phyloP scores from a whole-genome alignment of 2,888 invertebrate species.

The Strigamia maritima region DNA sequence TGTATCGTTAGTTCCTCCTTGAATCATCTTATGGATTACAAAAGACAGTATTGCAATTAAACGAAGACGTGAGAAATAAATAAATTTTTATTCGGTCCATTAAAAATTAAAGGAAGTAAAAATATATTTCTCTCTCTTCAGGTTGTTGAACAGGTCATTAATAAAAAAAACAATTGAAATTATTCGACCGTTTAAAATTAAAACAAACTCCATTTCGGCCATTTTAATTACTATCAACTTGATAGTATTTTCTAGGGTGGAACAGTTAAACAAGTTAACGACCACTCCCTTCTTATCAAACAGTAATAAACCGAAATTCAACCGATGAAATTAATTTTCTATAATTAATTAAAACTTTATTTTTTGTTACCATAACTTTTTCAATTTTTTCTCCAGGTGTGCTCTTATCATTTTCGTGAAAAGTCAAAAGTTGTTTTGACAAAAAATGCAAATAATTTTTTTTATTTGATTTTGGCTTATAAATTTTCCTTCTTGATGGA shows the following conservation, averaged over 20 bases:
- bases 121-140: background rate
- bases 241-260: background rate
- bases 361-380: background rate
- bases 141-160: constrained; percentile 11
- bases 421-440: background rate
- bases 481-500: background rate
- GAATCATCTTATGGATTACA: too few relatives aligned
- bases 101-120: background rate
- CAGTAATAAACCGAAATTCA: background rate
- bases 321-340: background rate
- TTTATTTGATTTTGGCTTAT: background rate
- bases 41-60: too few relatives aligned
- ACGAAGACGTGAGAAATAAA: background rate
- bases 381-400: background rate
- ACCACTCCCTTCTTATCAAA: background rate
- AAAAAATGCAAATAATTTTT: background rate
- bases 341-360: background rate
- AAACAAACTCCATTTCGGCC: background rate
- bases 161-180: background rate
- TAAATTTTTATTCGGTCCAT: background rate
- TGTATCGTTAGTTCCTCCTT: too few relatives aligned
- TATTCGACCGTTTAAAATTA: background rate
- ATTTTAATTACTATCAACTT: too few relatives aligned
- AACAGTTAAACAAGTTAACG: background rate
- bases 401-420: background rate